These are phyloP conservation scores for Aix galericulata DNA, from an alignment of 2,113 vertebrate species.

Conservation along the genomic window DNA sequence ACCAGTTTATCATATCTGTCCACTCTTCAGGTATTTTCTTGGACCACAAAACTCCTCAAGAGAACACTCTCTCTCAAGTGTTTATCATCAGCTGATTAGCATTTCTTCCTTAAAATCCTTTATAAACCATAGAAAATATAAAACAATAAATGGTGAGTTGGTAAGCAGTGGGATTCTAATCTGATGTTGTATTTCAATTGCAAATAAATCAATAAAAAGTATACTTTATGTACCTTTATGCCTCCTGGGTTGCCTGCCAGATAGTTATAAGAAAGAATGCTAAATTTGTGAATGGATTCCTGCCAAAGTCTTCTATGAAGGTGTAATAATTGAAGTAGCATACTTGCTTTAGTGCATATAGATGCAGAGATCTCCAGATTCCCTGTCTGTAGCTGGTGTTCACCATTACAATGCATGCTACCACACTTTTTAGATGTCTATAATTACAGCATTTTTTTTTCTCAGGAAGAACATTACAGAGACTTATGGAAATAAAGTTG, in stretches of 20 bases:
- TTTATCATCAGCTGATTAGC: neutral
- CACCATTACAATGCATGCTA: neutral
- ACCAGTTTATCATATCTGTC: neutral
- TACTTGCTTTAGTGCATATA: neutral
- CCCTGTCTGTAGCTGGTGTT: neutral
- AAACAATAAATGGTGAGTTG: neutral
- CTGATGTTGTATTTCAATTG: neutral
- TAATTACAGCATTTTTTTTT: neutral
- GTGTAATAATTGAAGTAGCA: neutral
- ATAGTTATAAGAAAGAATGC: neutral
- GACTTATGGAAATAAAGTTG: neutral
- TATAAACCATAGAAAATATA: neutral
- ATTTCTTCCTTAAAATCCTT: neutral
- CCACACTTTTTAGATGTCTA: neutral
- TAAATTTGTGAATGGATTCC: accelerated
- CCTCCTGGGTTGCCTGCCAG: neutral
- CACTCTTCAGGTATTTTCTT: neutral
- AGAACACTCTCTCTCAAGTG: neutral
- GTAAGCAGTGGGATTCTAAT: neutral
- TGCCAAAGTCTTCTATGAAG: neutral
- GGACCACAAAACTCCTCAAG: neutral
- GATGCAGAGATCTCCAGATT: neutral
- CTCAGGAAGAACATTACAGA: neutral
- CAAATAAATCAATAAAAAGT: neutral
- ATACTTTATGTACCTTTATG: neutral